Evolutionary conservation across 2,113 vertebrate genomes (phyloP).

Genomic region (Phoenicopterus ruber): DNA sequence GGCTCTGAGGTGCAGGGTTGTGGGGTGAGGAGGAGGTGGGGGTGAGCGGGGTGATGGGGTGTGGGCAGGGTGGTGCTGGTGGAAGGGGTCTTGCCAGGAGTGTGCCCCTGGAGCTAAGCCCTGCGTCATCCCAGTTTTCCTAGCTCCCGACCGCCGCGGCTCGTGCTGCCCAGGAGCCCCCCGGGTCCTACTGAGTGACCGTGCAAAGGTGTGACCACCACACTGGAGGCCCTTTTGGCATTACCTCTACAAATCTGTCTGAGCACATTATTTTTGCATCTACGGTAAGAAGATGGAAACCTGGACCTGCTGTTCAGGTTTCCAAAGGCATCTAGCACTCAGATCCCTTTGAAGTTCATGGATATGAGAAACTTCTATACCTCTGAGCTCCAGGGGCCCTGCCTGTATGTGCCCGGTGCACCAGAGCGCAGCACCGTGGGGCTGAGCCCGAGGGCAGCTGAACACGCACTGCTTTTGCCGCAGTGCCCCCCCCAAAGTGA

Average conservation of each 20-base stretch:
- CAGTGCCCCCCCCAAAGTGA: not conserved
- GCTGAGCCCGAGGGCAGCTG: not conserved
- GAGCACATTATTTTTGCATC: not conserved
- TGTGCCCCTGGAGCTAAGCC: not conserved
- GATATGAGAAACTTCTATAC: not conserved
- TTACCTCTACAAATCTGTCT: not conserved
- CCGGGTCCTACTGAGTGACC: not conserved
- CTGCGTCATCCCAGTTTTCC: not conserved
- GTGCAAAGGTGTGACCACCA: not conserved
- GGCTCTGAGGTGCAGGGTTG: not conserved
- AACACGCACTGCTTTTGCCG: not conserved
- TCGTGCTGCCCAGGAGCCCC: not conserved
- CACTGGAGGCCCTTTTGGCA: not conserved
- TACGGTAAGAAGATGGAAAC: not conserved
- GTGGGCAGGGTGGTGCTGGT: not conserved
- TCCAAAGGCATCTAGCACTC: not conserved
- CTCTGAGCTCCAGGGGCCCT: not conserved
- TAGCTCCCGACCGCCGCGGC: not conserved
- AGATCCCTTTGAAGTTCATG: not conserved
- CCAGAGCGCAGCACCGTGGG: not conserved
- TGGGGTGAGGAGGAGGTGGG: not conserved
- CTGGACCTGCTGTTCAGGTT: not conserved
- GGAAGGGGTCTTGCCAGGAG: not conserved
- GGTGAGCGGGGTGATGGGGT: fast-evolving
- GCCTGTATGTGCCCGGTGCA: not conserved